These are phyloP conservation scores for Spodoptera exigua DNA, from an alignment of 2,888 invertebrate genomes.

Conservation along the genomic window DNA sequence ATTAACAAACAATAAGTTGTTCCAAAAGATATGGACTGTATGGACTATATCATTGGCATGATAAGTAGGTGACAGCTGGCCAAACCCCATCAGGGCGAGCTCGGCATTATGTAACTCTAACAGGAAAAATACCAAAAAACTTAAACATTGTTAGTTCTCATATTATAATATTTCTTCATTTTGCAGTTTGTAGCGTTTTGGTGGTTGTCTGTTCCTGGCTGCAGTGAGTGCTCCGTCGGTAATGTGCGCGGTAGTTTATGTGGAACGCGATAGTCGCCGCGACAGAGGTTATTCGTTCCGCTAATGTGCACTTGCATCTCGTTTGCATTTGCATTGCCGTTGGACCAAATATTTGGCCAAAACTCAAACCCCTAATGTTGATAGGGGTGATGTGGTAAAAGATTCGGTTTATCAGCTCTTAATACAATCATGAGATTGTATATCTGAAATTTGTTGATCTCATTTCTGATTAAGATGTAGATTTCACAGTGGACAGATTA, in stretches of 20 bases:
- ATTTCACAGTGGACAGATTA: no score
- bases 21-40: no score
- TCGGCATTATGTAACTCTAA: no score
- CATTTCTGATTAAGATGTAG: no score
- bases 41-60: no score
- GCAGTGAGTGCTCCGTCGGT: constrained; percentile 72
- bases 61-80: no score
- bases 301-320: constrained; percentile 85
- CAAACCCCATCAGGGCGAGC: no score
- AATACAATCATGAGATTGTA: neutral
- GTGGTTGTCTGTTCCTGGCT: constrained; percentile 9
- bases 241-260: constrained; percentile 88
- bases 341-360: constrained; percentile 52
- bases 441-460: neutral
- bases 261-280: constrained; percentile 83
- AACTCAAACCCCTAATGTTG: constrained; percentile 36
- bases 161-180: neutral
- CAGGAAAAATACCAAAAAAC: no score
- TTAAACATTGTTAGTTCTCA: no score
- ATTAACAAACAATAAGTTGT: no score
- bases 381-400: neutral
- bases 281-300: constrained; percentile 87
- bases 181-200: neutral
- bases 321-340: constrained; percentile 77
- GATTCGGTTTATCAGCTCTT: neutral